phyloP scores from a whole-genome alignment of 1,140 invertebrate genomes.

The Heliconius melpomene region DNA sequence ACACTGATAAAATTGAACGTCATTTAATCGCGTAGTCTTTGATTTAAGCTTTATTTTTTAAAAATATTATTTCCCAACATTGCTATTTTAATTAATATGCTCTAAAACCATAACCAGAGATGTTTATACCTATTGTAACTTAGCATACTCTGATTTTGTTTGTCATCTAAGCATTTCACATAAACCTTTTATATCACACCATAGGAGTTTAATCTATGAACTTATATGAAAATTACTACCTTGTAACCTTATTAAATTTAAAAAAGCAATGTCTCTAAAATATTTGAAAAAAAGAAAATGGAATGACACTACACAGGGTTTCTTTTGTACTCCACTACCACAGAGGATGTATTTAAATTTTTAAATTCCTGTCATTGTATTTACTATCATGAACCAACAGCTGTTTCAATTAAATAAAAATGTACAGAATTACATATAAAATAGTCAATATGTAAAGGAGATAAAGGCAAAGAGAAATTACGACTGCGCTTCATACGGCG shows the following conservation, averaged over 20 bases:
- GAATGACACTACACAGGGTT: too few species aligned
- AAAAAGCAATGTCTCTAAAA: too few species aligned
- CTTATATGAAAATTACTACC: too few species aligned
- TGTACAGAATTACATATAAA: neutral
- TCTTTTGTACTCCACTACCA: too few species aligned
- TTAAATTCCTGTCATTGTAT: too few species aligned
- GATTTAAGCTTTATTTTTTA: neutral
- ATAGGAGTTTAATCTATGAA: too few species aligned
- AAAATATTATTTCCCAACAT: neutral
- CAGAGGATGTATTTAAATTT: too few species aligned
- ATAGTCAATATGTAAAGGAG: neutral
- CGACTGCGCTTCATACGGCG: slow-evolving; percentile 3
- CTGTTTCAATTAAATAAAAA: neutral
- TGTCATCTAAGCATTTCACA: neutral
- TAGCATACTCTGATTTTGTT: neutral
- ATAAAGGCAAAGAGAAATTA: slow-evolving; percentile 4
- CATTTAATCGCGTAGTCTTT: neutral
- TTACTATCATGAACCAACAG: neutral
- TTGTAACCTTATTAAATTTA: too few species aligned
- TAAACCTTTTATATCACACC: too few species aligned
- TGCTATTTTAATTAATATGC: neutral
- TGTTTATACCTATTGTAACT: neutral
- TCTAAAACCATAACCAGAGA: neutral
- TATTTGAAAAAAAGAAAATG: too few species aligned
- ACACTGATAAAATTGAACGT: slow-evolving; percentile 12